These are phyloP conservation scores for Eurytoma adleriae DNA, from an alignment of 2,888 invertebrate species.

Conservation along the genomic window DNA sequence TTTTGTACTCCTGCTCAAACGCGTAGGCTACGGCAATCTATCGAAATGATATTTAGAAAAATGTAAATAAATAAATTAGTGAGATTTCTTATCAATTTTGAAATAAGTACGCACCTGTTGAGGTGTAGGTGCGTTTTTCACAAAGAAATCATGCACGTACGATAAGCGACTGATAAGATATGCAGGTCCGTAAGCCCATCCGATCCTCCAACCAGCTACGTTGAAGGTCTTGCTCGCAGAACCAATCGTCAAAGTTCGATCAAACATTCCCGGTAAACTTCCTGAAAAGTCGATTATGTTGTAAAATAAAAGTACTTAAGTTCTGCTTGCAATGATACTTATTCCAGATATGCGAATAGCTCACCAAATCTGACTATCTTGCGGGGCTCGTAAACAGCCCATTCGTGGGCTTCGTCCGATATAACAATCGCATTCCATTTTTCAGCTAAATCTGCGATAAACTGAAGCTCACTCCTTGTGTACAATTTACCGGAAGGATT, in stretches of 20 bases:
- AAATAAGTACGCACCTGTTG: background rate
- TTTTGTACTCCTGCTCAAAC: background rate
- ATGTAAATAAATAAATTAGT: background rate
- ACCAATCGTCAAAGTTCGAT: background rate
- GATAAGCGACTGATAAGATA: conserved; percentile 87
- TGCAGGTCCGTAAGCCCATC: conserved; percentile 96
- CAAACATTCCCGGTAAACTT: background rate
- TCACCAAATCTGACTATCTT: no score
- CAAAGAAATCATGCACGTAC: conserved; percentile 28
- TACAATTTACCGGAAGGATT: background rate
- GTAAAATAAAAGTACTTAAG: no score
- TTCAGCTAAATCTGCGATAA: background rate
- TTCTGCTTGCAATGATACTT: no score
- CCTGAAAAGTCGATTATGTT: no score
- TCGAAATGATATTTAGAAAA: no score
- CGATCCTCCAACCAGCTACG: conserved; percentile 92
- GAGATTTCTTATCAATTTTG: no score
- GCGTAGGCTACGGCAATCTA: background rate
- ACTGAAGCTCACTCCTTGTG: background rate
- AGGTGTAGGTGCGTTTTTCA: background rate
- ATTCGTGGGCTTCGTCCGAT: conserved; percentile 87
- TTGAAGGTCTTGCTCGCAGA: background rate
- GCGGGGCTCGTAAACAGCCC: background rate
- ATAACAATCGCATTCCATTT: conserved; percentile 84
- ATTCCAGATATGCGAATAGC: no score